Base-by-base conservation (phyloP, 2,113 vertebrate genomes). In the Hypocryptadius cinnamomeus region DNA sequence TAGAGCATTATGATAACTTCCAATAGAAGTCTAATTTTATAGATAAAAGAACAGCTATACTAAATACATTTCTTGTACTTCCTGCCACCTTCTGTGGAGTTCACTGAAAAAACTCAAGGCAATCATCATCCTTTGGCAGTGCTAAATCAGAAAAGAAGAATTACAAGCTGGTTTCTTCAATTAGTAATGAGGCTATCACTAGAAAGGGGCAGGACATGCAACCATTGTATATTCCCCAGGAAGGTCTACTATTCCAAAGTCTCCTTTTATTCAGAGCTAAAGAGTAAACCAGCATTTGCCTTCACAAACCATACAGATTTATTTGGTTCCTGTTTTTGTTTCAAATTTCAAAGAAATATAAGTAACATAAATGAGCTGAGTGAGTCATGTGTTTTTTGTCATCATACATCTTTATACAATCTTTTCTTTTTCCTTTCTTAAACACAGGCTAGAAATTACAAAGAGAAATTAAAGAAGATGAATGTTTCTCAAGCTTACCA, bases 401-500 rank as follows among this genome's bases (percentile, higher is more conserved):
- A 42, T 50, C 4, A 15, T 6, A 57, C 4, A 68, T 24, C 15
- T 23, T 85, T 13, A 78, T 3, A 39, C 4, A 47, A n/a, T 16
- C 16, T 47, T 54, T 48, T 53, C 4, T 51, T 79, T 72, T 56
- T 28, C 16, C 33, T 73, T 65, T 39, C 21, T 47, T 73, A 65
- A 85, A 88, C 13, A 42, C 11, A 24, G 6, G 23, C 12, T 60
- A 76, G 23, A 53, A 89, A 79, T 37, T 25, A 51, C 9, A 79
- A 40, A 40, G 6, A 72, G 12, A 89, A 81, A 64, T 30, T 31
- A 48, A 78, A 64, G 28, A 30, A 54, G 14, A 53, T 39, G 1
- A 60, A 28, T 39, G 44, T 74, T 95, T 92, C 80, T 64, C n/a
- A 90, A 82, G 96, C 99, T 98, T 98, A 99, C 99, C 9, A 94